Evolutionary conservation across 1,140 invertebrate species (phyloP).

Genomic region (Aphelinus atriplicis): DNA sequence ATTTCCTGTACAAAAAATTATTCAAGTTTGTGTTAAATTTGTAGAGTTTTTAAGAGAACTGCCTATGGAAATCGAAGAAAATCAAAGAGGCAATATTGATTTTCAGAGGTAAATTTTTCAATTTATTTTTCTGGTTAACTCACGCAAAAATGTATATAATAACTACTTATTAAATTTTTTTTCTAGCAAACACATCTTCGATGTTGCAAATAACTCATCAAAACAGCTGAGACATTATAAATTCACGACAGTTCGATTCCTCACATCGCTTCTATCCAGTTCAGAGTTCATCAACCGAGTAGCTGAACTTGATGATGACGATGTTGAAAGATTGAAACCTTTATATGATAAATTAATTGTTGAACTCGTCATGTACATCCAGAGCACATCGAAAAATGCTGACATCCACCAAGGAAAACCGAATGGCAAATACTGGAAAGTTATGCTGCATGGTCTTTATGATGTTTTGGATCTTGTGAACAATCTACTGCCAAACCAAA

Average conservation of each 20-base stretch:
- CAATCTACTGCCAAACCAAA: slow-evolving; percentile 77
- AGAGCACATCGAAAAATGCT: slow-evolving; percentile 70
- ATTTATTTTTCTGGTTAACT: not conserved
- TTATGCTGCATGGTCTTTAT: slow-evolving; percentile 78
- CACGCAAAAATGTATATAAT: too few relatives aligned
- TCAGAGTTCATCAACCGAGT: slow-evolving; percentile 75
- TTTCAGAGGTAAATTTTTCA: slow-evolving; percentile 22
- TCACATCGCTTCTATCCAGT: slow-evolving; percentile 74
- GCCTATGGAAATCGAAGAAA: slow-evolving; percentile 73
- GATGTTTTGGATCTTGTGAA: slow-evolving; percentile 82
- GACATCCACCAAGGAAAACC: slow-evolving; percentile 67
- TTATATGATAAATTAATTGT: slow-evolving; percentile 77
- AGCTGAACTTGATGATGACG: slow-evolving; percentile 62
- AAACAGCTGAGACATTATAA: slow-evolving; percentile 86
- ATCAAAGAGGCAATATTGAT: slow-evolving; percentile 29
- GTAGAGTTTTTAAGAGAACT: slow-evolving; percentile 73
- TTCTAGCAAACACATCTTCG: slow-evolving; percentile 71
- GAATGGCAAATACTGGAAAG: slow-evolving; percentile 82
- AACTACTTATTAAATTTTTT: not conserved
- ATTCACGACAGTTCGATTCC: slow-evolving; percentile 78
- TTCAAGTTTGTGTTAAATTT: slow-evolving; percentile 75
- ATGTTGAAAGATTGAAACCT: slow-evolving; percentile 65
- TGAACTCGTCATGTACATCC: slow-evolving; percentile 74
- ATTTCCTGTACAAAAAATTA: slow-evolving; percentile 71
- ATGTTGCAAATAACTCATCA: slow-evolving; percentile 71